phyloP scores from a whole-genome alignment of 2,888 invertebrate species.

The Nymphalis polychloros region DNA sequence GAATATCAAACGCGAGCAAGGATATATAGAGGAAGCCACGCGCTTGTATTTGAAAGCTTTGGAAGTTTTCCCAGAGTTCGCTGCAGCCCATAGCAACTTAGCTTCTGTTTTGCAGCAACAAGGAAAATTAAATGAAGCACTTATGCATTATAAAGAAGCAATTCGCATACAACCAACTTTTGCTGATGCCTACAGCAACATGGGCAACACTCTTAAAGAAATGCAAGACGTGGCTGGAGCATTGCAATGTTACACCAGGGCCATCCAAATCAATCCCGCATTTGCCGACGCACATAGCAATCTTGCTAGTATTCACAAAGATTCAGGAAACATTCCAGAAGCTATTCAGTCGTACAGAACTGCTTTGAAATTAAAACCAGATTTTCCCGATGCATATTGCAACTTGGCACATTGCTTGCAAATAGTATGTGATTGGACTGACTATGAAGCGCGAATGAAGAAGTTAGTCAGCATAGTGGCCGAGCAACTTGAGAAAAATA shows the following conservation, averaged over 20 bases:
- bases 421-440: conserved; percentile 99
- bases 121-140: conserved; percentile 97
- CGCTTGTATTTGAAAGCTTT: conserved; percentile 95
- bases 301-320: conserved; percentile 99
- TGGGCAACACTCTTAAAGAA: conserved; percentile 99
- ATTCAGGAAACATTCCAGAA: conserved; percentile 99
- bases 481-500: conserved; percentile 97
- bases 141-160: conserved; percentile 99
- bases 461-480: conserved; percentile 97
- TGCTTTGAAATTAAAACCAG: conserved; percentile 97
- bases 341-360: conserved; percentile 99
- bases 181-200: conserved; percentile 99
- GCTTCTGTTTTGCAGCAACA: conserved; percentile 99
- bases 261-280: conserved; percentile 99
- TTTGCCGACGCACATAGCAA: conserved; percentile 99
- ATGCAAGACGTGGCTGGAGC: conserved; percentile 99
- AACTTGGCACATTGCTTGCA: conserved; percentile 99
- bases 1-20: conserved; percentile 99
- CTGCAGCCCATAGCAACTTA: conserved; percentile 99
- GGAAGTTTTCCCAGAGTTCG: conserved; percentile 99
- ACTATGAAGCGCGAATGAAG: conserved; percentile 98
- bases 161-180: conserved; percentile 99
- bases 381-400: conserved; percentile 99
- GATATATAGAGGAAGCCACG: conserved; percentile 98
- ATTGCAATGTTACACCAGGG: conserved; percentile 97